Base-by-base conservation (phyloP, 2,797 vertebrate species). In the Tinamus major region DNA sequence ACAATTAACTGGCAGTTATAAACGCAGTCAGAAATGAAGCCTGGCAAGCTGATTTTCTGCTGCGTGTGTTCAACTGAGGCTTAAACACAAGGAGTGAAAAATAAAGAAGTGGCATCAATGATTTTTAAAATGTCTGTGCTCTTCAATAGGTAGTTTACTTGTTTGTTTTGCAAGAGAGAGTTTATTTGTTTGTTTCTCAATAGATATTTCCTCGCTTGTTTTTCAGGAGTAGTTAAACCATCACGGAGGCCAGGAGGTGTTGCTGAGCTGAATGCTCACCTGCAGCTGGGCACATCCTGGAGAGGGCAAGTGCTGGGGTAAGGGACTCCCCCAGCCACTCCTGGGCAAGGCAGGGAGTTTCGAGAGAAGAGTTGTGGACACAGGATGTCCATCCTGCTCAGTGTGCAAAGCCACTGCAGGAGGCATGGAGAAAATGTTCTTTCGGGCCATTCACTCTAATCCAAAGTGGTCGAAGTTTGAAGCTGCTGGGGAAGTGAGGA, bases 1-100 rank as follows among this genome's bases (percentile, higher is more conserved):
- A 91, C 79, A 91, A 94, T 93, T 91, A 96, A 68, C 71, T 92
- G 78, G 85, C 91, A 95, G 85, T 82, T 64, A 90, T 65, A 95
- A 95, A 90, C 3, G 9, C 37, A 88, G 91, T 71, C 89, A 95
- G 91, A 93, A 94, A 74, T 61, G 39, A 90, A 87, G 78, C 49
- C 59, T 87, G 87, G 53, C 89, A 95, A 59, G 75, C 67, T 92
- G 80, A 74, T 86, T 88, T 88, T 93, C 77, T 90, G 68, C 53
- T 92, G 64, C 80, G 58, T 51, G 61, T 92, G 80, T 90, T 95
- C 71, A 93, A 46, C 35, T 85, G 77, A 69, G n/a, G 24, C 82
- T 86, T 86, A 79, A 82, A 67, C 31, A 81, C 55, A 90, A 35
- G 29, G 29, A 83, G 33, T 71, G 23, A 90, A 86, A 94, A 87